These are phyloP conservation scores for Dione juno DNA, from an alignment of 2,888 invertebrate species.

Conservation along the genomic window DNA sequence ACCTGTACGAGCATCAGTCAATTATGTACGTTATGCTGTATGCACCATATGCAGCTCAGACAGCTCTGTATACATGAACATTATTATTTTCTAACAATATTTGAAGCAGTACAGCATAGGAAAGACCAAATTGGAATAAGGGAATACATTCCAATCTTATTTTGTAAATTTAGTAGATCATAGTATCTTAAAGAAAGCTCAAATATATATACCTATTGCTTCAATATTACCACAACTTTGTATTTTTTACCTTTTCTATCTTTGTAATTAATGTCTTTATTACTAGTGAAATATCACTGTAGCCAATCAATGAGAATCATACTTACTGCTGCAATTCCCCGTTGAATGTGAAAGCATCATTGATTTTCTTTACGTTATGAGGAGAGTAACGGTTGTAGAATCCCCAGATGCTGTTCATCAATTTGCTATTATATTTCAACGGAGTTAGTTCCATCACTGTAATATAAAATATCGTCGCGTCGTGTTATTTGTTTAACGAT, in stretches of 20 bases:
- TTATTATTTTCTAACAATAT: neutral
- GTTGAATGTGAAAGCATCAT: slow-evolving; percentile 80
- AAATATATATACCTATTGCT: too few relatives aligned
- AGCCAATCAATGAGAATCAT: neutral
- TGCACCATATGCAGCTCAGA: too few relatives aligned
- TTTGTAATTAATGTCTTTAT: neutral
- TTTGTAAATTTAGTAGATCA: too few relatives aligned
- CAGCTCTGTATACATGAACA: neutral
- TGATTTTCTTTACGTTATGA: slow-evolving; percentile 92
- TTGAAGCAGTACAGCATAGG: too few relatives aligned
- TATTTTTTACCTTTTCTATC: neutral
- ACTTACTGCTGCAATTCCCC: slow-evolving; percentile 82
- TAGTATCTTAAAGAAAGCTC: neutral
- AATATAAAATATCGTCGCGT: slow-evolving; percentile 49
- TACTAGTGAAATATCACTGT: too few relatives aligned
- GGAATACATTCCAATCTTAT: too few relatives aligned
- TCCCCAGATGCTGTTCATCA: slow-evolving; percentile 97
- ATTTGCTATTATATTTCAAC: slow-evolving; percentile 91
- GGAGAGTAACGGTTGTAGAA: slow-evolving; percentile 94
- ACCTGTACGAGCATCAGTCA: neutral
- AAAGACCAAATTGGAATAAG: too few relatives aligned
- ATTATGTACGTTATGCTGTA: neutral
- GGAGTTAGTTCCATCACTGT: slow-evolving; percentile 87
- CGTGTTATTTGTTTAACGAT: neutral
- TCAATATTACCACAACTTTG: neutral